Conservation (phyloP, 2,797 vertebrate species). For the Cossypha niveicapilla region DNA sequence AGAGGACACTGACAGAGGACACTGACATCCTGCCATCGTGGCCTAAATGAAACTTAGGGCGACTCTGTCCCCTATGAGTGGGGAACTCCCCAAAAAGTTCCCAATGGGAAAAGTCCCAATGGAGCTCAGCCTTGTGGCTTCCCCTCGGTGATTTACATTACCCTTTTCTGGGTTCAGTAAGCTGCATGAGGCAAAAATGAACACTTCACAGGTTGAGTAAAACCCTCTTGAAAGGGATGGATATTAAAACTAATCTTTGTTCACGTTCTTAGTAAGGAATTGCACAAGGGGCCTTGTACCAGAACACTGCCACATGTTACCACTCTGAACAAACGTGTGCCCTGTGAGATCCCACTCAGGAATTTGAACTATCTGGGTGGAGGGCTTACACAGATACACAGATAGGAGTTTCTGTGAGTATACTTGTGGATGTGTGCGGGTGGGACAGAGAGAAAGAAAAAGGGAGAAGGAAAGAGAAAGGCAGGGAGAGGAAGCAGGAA, state of each 20-base stretch:
- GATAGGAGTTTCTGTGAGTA: not conserved
- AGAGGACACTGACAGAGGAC: not conserved
- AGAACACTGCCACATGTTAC: not conserved
- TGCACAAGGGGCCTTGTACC: not conserved
- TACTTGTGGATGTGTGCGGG: not conserved
- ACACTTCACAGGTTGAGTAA: not conserved
- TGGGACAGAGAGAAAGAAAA: not conserved
- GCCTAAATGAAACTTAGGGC: not conserved
- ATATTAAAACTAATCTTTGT: not conserved
- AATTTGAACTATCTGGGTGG: constrained; percentile 6
- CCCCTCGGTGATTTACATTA: rapidly evolving
- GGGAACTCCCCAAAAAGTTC: not conserved
- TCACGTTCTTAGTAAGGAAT: not conserved
- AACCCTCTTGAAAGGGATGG: not conserved
- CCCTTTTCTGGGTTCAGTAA: not conserved
- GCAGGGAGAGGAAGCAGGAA: not conserved
- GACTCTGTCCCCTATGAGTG: not conserved
- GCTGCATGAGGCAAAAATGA: not conserved
- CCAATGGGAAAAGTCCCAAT: too few species aligned
- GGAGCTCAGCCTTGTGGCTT: not conserved
- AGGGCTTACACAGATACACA: not conserved
- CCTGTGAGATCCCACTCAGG: constrained; percentile 2
- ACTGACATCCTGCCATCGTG: not conserved
- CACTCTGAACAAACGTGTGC: not conserved
- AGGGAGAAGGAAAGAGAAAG: not conserved